Evolutionary conservation across 2,888 invertebrate genomes (phyloP).

Genomic region (Cremastobaeus sp.): DNA sequence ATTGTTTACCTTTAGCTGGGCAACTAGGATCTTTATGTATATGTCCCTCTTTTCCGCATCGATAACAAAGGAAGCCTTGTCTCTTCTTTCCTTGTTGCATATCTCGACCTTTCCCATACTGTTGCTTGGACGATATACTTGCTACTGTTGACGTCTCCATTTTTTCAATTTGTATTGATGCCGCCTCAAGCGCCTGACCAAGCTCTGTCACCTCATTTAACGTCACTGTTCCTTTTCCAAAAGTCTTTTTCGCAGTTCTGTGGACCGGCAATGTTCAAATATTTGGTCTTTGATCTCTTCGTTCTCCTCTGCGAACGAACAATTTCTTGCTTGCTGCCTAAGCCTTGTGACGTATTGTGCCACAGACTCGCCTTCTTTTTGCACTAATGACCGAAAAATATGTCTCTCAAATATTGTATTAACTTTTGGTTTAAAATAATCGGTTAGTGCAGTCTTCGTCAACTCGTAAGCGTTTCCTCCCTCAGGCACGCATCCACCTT

Average conservation of each 20-base stretch:
- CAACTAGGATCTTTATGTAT: slow-evolving; percentile 42
- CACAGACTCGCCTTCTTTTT: slow-evolving; percentile 66
- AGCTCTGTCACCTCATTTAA: slow-evolving; percentile 5
- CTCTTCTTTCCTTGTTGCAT: neutral
- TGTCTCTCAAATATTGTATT: slow-evolving; percentile 70
- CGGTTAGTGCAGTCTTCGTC: slow-evolving; percentile 1
- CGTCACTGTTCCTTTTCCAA: slow-evolving; percentile 43
- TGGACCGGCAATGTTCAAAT: slow-evolving; percentile 48
- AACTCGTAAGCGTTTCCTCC: slow-evolving; percentile 15
- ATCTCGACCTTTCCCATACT: neutral
- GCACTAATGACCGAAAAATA: slow-evolving; percentile 65
- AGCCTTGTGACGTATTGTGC: slow-evolving; percentile 66
- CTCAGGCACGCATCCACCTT: slow-evolving; percentile 13
- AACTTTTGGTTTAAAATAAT: slow-evolving; percentile 66
- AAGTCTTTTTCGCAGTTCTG: slow-evolving; percentile 48
- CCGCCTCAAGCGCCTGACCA: slow-evolving; percentile 4
- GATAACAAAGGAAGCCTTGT: neutral
- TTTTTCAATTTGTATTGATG: slow-evolving; percentile 1
- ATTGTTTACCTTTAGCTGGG: slow-evolving; percentile 62
- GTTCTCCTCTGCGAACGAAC: slow-evolving; percentile 59
- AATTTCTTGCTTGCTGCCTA: slow-evolving; percentile 67
- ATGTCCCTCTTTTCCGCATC: slow-evolving; percentile 18
- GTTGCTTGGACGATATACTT: neutral
- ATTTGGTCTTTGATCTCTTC: slow-evolving; percentile 60
- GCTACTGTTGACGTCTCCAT: neutral